Percentiles rank a stretch among this genome's conserved stretches.
phyloP scores from a whole-genome alignment of 2,888 invertebrate genomes.

The Cephus rjabovi region DNA sequence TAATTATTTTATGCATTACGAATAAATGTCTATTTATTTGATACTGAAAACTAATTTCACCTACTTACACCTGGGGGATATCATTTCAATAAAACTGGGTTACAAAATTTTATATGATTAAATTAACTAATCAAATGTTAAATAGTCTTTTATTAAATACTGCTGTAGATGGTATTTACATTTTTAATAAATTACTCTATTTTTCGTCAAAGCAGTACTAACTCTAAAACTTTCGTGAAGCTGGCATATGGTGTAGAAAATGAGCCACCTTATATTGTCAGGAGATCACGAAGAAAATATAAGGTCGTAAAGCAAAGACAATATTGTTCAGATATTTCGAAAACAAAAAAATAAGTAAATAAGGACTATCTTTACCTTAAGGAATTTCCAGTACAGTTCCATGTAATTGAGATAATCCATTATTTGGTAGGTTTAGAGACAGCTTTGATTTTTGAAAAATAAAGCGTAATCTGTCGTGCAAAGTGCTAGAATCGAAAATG shows the following conservation, averaged over 20 bases:
- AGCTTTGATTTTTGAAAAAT: conserved; percentile 23
- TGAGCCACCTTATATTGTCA: not conserved
- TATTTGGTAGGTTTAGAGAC: conserved; percentile 2
- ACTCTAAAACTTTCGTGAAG: not conserved
- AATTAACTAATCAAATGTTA: not conserved
- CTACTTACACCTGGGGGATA: not conserved
- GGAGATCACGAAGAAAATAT: not conserved
- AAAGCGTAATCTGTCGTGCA: conserved; percentile 30
- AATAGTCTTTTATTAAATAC: conserved; percentile 26
- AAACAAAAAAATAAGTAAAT: not conserved
- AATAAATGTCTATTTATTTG: conserved; percentile 47
- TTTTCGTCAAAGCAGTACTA: not conserved
- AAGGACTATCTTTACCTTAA: conserved; percentile 3
- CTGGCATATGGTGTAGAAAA: not conserved
- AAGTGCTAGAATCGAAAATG: conserved; percentile 22
- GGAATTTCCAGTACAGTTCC: conserved; percentile 28
- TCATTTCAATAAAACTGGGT: not conserved
- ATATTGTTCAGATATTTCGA: not conserved
- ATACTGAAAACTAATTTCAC: conserved; percentile 12
- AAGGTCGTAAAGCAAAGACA: not conserved
- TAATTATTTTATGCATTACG: conserved; percentile 39
- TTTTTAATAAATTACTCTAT: not conserved
- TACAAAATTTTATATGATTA: not conserved
- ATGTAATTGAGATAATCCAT: conserved; percentile 18
- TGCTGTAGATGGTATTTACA: conserved; percentile 27